Percentiles rank a stretch among this genome's conserved stretches.
phyloP scores from a whole-genome alignment of 1,140 invertebrate genomes.

The Apocrypta bakeri region DNA sequence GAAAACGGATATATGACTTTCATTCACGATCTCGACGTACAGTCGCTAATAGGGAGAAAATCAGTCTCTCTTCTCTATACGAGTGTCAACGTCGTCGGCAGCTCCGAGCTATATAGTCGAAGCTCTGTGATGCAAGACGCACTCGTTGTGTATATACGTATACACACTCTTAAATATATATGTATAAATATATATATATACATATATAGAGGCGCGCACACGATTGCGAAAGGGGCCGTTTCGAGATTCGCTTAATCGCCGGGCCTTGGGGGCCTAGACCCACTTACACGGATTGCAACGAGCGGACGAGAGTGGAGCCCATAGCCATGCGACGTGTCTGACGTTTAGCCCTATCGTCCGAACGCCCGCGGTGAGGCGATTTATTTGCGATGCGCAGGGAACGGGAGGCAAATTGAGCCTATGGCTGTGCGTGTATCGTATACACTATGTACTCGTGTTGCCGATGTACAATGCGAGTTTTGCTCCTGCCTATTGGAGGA shows the following conservation, averaged over 20 bases:
- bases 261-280: slow-evolving; percentile 68
- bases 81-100: neutral
- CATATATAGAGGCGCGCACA: too few species aligned
- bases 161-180: too few species aligned
- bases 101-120: neutral
- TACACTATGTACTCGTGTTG: too few species aligned
- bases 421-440: neutral
- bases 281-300: slow-evolving; percentile 62
- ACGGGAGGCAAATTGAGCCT: neutral
- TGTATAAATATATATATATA: too few species aligned
- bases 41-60: too few species aligned
- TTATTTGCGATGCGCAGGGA: neutral
- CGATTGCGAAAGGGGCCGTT: slow-evolving; percentile 64
- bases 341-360: neutral
- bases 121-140: slow-evolving; percentile 11
- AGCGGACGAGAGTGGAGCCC: slow-evolving; percentile 5
- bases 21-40: too few species aligned
- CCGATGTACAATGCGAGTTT: too few species aligned
- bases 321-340: slow-evolving; percentile 36
- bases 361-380: neutral
- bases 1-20: too few species aligned
- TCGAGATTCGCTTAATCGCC: slow-evolving; percentile 66
- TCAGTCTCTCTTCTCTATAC: too few species aligned
- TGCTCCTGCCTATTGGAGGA: neutral
- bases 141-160: neutral